Evolutionary conservation across 30 jellyfish, hydroid and myxozoan genomes (phyloP), one percentile per base, ranked within the genome.

Genomic region (Chrysaora quinquecirrha): DNA sequence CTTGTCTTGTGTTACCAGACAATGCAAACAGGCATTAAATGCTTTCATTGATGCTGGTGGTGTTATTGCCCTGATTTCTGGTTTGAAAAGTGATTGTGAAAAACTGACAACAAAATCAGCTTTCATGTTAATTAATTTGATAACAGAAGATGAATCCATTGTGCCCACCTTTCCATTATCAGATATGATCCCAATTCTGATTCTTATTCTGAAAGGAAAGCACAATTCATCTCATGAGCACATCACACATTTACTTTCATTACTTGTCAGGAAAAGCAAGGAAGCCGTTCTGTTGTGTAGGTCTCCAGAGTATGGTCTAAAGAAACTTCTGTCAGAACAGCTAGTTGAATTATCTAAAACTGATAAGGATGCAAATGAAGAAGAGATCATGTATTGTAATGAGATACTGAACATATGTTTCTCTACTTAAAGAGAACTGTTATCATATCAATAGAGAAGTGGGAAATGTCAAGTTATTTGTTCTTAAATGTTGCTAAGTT

Each of bases 51-150:
- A 71, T 33, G 48, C 47, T 24, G 47, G 63, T 6, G 97, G 97
- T 16, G 62, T 83, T 38, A 64, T 48, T 21, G 84, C 64, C 1
- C 28, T 90, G 22, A 10, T 73, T 28, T 29, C 28, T 30, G 69
- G 86, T 2, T 48, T 90, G 75, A 77, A 60, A 48, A 24, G 67
- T 24, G 62, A 64, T 48, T 71, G 43, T 75, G 85, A 48, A 48
- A 90, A 90, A 71, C 67, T 90, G n/a, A 73, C 81, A 18, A 64
- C 86, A 0, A 90, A 90, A 56, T 79, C 97, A 20, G 83, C 97
- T 33, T 90, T 90, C 47, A 64, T 90, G 75, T 49, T 89, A 25
- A 72, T 83, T 14, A 82, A 69, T 43, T 38, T 89, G 34, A 69
- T 83, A 0, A 94, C 75, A 21, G 79, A 64, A 25, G 83, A 23